Base-by-base conservation (phyloP, 2,113 vertebrate genomes). In the Eurystomus gularis region DNA sequence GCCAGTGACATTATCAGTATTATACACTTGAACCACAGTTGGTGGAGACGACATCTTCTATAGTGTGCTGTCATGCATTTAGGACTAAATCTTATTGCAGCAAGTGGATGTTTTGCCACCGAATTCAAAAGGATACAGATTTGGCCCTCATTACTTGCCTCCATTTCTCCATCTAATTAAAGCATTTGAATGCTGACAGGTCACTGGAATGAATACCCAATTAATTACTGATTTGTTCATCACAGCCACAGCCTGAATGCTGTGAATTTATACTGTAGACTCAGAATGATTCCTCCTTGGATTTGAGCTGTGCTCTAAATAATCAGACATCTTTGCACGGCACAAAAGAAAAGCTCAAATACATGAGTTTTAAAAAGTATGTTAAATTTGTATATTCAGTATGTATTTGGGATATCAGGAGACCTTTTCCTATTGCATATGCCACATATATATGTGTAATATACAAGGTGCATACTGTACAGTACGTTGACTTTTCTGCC, bases 161-260 rank as follows among this genome's bases (percentile, higher is more conserved):
- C 93, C 78, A 96, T 95, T 96, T 96, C 88, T 96, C 96, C 82
- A 92, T 87, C 92, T 96, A 98, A 98, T 98, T 98, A 98, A 98
- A 98, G 97, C 93, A 96, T 98, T 97, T 97, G 97, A 97, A 98
- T 97, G 90, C 94, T 98, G 98, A 96, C 97, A 97, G 97, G 98
- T 98, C 97, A 98, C 96, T 94, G 91, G 95, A 95, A 96, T 97
- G 94, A 96, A 97, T 98, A 93, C 96, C 96, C 97, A 97, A 98
- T 97, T 98, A 98, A 98, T 98, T 98, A 98, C 97, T 97, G 96
- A 96, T 96, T 97, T 96, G 96, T 97, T 98, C 97, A 78, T 97
- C 95, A 96, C 88, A 93, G 94, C 94, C 95, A 73, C 72, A 97
- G 95, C 94, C 91, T 95, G 96, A 94, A 97, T 96, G 82, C 90